These are phyloP conservation scores for Notarius lentiginosus DNA, from an alignment of 2,113 vertebrate genomes.

Conservation along the genomic window DNA sequence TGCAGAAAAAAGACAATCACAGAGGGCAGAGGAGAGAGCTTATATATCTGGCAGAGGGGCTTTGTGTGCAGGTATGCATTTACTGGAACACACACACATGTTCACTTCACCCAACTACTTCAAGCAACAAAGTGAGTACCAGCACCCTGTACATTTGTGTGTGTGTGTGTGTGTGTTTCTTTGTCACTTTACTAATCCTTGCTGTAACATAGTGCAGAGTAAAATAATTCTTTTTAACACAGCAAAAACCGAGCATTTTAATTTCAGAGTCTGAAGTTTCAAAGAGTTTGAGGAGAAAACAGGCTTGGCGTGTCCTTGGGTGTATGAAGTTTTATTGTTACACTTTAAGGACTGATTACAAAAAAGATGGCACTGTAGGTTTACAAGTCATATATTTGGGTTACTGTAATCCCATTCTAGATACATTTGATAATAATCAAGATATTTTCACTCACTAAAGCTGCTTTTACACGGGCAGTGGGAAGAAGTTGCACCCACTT, in stretches of 20 bases:
- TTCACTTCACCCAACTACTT: not conserved
- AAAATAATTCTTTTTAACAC: not conserved
- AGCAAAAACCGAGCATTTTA: not conserved
- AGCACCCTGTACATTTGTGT: not conserved
- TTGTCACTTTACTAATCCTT: slow-evolving; percentile 2
- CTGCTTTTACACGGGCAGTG: no score
- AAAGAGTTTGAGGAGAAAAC: not conserved
- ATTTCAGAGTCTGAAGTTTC: not conserved
- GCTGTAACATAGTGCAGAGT: not conserved
- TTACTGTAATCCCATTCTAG: not conserved
- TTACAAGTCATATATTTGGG: not conserved
- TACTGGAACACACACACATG: slow-evolving; percentile 19
- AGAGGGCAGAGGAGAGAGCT: slow-evolving; percentile 21
- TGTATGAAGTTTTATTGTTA: not conserved
- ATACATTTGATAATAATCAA: not conserved
- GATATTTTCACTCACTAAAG: not conserved
- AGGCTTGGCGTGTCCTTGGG: not conserved
- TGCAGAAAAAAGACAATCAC: not conserved
- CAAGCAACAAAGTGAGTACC: not conserved
- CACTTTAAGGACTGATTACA: no score
- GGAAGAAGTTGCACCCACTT: no score
- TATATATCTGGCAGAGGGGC: slow-evolving; percentile 8
- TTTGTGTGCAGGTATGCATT: slow-evolving; percentile 11
- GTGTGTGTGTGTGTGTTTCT: not conserved
- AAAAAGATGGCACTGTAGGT: no score